Evolutionary conservation across 2,888 invertebrate species (phyloP).

Genomic region (Entomobrya multifasciata): DNA sequence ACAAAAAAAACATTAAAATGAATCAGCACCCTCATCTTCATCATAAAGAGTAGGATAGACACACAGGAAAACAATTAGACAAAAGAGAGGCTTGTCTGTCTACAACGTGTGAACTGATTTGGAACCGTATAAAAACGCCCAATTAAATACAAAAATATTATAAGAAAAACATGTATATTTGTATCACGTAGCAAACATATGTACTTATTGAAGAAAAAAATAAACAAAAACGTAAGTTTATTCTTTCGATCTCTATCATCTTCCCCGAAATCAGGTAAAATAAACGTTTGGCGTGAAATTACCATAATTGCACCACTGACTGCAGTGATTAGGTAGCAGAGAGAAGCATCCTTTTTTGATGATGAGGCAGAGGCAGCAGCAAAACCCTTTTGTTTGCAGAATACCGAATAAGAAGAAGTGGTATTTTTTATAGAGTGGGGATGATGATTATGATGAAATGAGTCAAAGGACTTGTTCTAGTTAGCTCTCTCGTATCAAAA

Average conservation of each 20-base stretch:
- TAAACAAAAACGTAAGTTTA: neutral
- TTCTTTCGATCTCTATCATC: slow-evolving; percentile 26
- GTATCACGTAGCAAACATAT: too few species aligned
- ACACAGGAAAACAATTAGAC: slow-evolving; percentile 65
- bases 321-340: slow-evolving; percentile 36
- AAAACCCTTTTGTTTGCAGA: slow-evolving; percentile 12
- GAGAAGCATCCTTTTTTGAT: neutral
- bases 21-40: neutral
- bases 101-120: slow-evolving; percentile 68
- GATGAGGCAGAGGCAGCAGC: slow-evolving; percentile 27
- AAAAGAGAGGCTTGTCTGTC: slow-evolving; percentile 55
- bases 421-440: neutral
- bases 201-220: neutral
- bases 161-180: too few species aligned
- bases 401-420: slow-evolving; percentile 4
- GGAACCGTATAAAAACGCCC: slow-evolving; percentile 45
- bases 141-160: slow-evolving; percentile 21
- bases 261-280: slow-evolving; percentile 49
- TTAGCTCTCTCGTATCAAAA: neutral
- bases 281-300: slow-evolving; percentile 60
- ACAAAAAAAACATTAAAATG: neutral
- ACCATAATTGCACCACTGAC: slow-evolving; percentile 52
- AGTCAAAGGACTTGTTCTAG: slow-evolving; percentile 41
- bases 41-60: neutral
- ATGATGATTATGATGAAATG: neutral